Percentiles rank a stretch among this genome's conserved stretches.
phyloP scores from a whole-genome alignment of 2,797 vertebrate species.

The Sebastes matsubarae region DNA sequence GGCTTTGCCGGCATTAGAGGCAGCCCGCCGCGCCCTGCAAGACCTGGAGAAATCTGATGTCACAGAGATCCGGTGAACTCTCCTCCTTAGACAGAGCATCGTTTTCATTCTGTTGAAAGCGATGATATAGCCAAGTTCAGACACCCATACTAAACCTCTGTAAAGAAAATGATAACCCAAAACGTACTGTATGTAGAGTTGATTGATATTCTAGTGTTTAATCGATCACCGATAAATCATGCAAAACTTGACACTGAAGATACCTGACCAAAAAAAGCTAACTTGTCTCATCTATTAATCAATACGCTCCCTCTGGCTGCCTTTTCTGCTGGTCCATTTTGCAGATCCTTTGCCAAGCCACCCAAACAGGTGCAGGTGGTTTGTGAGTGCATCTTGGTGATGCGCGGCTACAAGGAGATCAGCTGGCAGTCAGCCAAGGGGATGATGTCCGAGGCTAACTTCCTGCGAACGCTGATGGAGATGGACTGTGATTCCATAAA shows the following conservation, averaged over 20 bases:
- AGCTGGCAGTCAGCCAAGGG: slow-evolving; percentile 94
- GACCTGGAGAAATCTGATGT: slow-evolving; percentile 96
- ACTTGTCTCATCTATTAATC: not conserved
- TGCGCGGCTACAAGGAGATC: slow-evolving; percentile 93
- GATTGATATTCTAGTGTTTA: not conserved
- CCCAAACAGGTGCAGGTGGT: slow-evolving; percentile 94
- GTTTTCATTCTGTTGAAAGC: slow-evolving; percentile 1
- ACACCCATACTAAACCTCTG: not conserved
- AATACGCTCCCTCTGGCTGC: not conserved
- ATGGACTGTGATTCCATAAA: slow-evolving; percentile 91
- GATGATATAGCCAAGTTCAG: not conserved
- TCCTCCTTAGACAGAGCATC: not conserved
- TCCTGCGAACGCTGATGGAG: slow-evolving; percentile 91
- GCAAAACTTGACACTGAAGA: not conserved
- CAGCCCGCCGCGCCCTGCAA: slow-evolving; percentile 91
- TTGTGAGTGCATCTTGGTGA: slow-evolving; percentile 95
- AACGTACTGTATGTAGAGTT: not conserved
- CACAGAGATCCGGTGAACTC: slow-evolving; percentile 92
- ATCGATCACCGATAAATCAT: not conserved
- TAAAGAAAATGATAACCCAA: not conserved
- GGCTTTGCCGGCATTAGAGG: slow-evolving; percentile 91
- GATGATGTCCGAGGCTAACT: slow-evolving; percentile 98
- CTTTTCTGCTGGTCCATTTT: not conserved
- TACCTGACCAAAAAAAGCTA: not conserved
- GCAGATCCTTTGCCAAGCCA: slow-evolving; percentile 95